These are phyloP conservation scores for Pelecanus crispus DNA, from an alignment of 2,113 vertebrate genomes.

Conservation along the genomic window DNA sequence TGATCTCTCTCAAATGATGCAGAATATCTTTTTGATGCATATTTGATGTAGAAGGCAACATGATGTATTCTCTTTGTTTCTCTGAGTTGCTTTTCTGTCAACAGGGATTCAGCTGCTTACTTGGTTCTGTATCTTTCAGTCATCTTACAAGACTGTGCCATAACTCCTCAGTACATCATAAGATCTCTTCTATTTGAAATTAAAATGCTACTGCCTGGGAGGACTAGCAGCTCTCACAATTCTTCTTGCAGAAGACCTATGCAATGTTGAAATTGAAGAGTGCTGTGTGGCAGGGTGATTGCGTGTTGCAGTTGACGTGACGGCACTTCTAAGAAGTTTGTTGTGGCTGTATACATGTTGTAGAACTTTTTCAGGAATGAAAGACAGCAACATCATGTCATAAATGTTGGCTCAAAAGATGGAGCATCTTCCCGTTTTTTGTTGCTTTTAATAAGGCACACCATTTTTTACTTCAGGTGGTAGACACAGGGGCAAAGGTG, in stretches of 20 bases:
- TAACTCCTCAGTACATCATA: neutral
- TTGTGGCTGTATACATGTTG: neutral
- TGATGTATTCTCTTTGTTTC: neutral
- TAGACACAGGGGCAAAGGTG: neutral
- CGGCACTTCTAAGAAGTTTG: neutral
- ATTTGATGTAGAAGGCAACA: neutral
- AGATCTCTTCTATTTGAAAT: neutral
- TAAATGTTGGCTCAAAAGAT: neutral
- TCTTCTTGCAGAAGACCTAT: neutral
- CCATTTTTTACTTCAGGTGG: neutral
- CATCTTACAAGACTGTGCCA: neutral
- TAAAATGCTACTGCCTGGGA: neutral
- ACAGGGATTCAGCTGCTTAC: neutral
- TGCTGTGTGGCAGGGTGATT: neutral
- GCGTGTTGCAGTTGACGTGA: neutral
- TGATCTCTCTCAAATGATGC: neutral
- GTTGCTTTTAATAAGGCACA: neutral
- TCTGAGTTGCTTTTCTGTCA: neutral
- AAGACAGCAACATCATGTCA: neutral
- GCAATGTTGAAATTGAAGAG: neutral
- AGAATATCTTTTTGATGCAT: neutral
- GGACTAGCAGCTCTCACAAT: neutral
- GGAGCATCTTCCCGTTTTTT: neutral
- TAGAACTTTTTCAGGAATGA: neutral
- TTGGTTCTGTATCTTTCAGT: neutral